A percentile compares a stretch with the other conserved stretches of the same genome.
Evolutionary conservation across 2,113 vertebrate genomes (phyloP).

Genomic region (Asarcornis scutulata): DNA sequence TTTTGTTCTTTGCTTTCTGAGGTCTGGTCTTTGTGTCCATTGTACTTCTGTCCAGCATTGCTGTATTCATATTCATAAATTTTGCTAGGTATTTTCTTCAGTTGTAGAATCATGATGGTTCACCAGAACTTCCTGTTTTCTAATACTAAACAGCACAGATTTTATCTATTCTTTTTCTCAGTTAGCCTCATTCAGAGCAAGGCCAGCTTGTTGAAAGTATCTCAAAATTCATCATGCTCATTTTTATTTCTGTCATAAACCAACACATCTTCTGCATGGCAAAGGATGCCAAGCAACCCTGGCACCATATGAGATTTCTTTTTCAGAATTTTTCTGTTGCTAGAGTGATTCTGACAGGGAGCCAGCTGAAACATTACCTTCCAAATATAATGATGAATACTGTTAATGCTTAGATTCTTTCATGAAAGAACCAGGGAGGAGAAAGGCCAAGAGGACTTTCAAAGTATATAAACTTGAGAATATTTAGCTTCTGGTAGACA

Average conservation of each 20-base stretch:
- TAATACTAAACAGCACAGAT: not conserved
- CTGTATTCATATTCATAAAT: not conserved
- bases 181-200: slow-evolving; percentile 21
- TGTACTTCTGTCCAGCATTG: not conserved
- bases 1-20: not conserved
- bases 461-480: not conserved
- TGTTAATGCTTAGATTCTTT: slow-evolving; percentile 23
- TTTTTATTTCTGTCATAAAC: slow-evolving; percentile 54
- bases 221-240: slow-evolving; percentile 11
- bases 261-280: slow-evolving; percentile 35
- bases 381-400: slow-evolving; percentile 39
- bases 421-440: not conserved
- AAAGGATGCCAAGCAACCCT: slow-evolving; percentile 50
- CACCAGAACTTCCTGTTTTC: not conserved
- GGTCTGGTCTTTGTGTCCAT: not conserved
- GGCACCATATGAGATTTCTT: slow-evolving; percentile 37
- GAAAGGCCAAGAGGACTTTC: slow-evolving; percentile 9
- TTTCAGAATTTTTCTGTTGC: slow-evolving; percentile 52
- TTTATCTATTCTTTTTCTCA: not conserved
- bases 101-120: not conserved
- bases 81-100: not conserved
- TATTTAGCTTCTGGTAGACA: not conserved
- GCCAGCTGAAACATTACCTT: slow-evolving; percentile 55
- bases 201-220: not conserved
- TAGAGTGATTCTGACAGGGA: slow-evolving; percentile 53